A percentile compares a stretch with the other conserved stretches of the same genome.
Evolutionary conservation across 92 coral and sea anemone species (phyloP).

Genomic region (Siderastrea siderea): DNA sequence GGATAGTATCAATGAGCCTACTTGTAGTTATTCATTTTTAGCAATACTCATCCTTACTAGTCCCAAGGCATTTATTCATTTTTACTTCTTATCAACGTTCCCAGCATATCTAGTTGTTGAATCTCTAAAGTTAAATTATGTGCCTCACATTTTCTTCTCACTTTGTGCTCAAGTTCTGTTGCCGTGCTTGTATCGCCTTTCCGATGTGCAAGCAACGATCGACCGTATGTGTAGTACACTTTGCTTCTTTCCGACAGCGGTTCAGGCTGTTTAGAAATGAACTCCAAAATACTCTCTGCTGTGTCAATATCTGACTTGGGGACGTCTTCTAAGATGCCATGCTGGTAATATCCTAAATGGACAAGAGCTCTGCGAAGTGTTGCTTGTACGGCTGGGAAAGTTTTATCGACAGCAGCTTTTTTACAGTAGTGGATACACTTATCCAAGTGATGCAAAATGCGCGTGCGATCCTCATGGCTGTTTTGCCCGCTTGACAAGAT

Average conservation of each 20-base stretch:
- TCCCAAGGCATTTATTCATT: not conserved
- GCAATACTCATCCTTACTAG: not conserved
- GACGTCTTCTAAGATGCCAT: slow-evolving; percentile 60
- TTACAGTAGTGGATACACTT: slow-evolving; percentile 29
- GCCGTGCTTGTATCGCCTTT: slow-evolving; percentile 38
- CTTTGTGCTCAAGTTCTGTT: slow-evolving; percentile 49
- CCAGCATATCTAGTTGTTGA: slow-evolving; percentile 53
- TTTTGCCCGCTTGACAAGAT: slow-evolving; percentile 29
- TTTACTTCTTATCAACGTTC: slow-evolving; percentile 8
- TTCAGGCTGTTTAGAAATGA: slow-evolving; percentile 11
- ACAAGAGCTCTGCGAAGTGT: slow-evolving; percentile 57
- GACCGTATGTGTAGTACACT: slow-evolving; percentile 30
- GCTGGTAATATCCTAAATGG: slow-evolving; percentile 56
- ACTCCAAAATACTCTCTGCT: slow-evolving; percentile 44
- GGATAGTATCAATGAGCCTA: too few species aligned
- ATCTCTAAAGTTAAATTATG: slow-evolving; percentile 23
- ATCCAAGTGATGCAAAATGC: slow-evolving; percentile 31
- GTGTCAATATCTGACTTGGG: slow-evolving; percentile 29
- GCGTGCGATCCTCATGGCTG: not conserved
- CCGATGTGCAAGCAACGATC: slow-evolving; percentile 56
- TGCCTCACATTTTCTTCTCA: slow-evolving; percentile 21
- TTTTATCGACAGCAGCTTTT: slow-evolving; percentile 52
- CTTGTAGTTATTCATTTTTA: too few species aligned
- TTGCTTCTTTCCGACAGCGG: slow-evolving; percentile 47
- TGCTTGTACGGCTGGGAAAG: slow-evolving; percentile 30